Base-by-base conservation (phyloP, 2,888 invertebrate species). In the Nipponacmea schrenckii region DNA sequence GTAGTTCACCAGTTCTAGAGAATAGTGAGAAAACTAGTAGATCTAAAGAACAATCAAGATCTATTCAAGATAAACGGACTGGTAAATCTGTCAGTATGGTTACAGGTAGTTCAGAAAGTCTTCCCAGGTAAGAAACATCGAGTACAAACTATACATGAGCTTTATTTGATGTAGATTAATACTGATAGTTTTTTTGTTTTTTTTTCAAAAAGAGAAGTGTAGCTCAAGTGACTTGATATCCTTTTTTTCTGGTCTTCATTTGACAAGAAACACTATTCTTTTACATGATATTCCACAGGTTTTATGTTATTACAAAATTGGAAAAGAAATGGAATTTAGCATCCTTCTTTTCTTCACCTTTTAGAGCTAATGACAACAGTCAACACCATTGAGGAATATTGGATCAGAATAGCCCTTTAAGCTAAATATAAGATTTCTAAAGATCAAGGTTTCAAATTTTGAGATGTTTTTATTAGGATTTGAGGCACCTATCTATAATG, bases 61-160 rank as follows among this genome's bases (percentile, higher is more conserved):
- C 45, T 7, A 17, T 45, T 20, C 56, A 70, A 64, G 74, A 78
- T 1, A 71, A 68, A 31, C 64, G 75, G 14, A 71, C 56, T 50
- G 74, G 72, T 45, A 79, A 80, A 20, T 77, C 83, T 24, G 69
- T 83, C 75, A 85, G 86, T 74, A 79, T 85, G 79, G 83, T 86
- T 62, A 86, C 85, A n/a, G 85, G 84, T 62, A 88, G 87, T 76
- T 82, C 86, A 44, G 87, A 87, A 68, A 87, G 87, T 71, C 74
- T 87, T 56, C 85, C 86, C 62, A 85, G 86, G 86, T 86, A 66
- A 68, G 81, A 69, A 15, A 50, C 15, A 20, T 27, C 24, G 62
- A 39, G 68, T 12, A n/a, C 17, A 26, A 20, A 39, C 27, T 26
- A 24, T 3, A 5, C 65, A 17, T 8, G 26, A 12, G 26, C 24